Evolutionary conservation across 2,888 invertebrate species (phyloP).

Genomic region (Aquatica leii): DNA sequence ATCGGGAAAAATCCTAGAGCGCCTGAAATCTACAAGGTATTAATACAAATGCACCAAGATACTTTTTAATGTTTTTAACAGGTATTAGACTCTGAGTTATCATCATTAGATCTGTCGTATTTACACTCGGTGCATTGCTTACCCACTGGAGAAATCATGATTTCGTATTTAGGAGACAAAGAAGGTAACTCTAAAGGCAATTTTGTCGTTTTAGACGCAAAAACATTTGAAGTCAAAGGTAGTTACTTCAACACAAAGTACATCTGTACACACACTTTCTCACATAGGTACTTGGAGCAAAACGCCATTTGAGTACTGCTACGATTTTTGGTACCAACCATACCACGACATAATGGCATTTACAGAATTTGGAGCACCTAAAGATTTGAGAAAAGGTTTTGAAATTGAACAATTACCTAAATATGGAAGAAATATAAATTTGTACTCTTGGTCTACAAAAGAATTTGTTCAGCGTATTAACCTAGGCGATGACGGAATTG

Average conservation of each 20-base stretch:
- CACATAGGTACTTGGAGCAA: slow-evolving; percentile 77
- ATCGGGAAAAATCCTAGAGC: slow-evolving; percentile 76
- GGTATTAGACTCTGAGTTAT: slow-evolving; percentile 83
- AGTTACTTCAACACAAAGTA: slow-evolving; percentile 31
- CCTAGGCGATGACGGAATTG: slow-evolving; percentile 83
- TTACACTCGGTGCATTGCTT: slow-evolving; percentile 96
- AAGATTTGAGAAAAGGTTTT: slow-evolving; percentile 76
- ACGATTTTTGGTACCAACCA: slow-evolving; percentile 99
- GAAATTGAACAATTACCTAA: slow-evolving; percentile 65
- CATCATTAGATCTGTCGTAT: slow-evolving; percentile 77
- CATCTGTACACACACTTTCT: too few species aligned
- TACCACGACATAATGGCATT: slow-evolving; percentile 90
- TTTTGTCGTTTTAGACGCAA: slow-evolving; percentile 86
- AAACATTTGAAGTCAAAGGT: slow-evolving; percentile 80
- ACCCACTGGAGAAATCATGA: slow-evolving; percentile 92
- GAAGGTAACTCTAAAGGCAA: slow-evolving; percentile 85
- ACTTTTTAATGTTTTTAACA: too few species aligned
- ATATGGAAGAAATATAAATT: slow-evolving; percentile 85
- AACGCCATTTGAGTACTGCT: slow-evolving; percentile 79
- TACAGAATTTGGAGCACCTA: slow-evolving; percentile 93
- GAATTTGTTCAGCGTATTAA: slow-evolving; percentile 85
- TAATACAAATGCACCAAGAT: too few species aligned
- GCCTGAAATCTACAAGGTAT: slow-evolving; percentile 78
- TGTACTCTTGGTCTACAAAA: slow-evolving; percentile 89
- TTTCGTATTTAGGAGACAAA: slow-evolving; percentile 91